Evolutionary conservation across 2,797 vertebrate genomes (phyloP).

Genomic region (Chromobotia macracanthus): DNA sequence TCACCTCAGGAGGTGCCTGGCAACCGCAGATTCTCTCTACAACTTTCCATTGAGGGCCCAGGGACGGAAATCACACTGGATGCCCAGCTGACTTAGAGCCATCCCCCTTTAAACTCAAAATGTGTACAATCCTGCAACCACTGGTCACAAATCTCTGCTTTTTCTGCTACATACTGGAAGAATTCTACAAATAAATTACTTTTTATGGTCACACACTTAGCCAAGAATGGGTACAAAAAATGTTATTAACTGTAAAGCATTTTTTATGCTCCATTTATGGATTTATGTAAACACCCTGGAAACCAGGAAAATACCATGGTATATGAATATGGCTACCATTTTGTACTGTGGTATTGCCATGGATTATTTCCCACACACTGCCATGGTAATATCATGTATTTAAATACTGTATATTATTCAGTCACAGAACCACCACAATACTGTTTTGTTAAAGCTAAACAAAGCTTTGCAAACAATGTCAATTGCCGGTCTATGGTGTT

Average conservation of each 20-base stretch:
- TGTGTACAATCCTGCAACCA: slow-evolving; percentile 71
- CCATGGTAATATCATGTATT: background rate
- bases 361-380: background rate
- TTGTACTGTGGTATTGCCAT: background rate
- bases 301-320: background rate
- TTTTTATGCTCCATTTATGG: background rate
- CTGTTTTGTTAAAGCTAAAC: background rate
- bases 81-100: slow-evolving; percentile 72
- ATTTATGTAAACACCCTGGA: background rate
- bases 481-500: slow-evolving; percentile 35
- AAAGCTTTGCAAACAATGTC: slow-evolving; percentile 14
- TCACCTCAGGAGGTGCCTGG: slow-evolving; percentile 84
- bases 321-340: background rate
- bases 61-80: slow-evolving; percentile 73
- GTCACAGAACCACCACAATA: background rate
- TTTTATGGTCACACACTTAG: background rate
- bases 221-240: background rate
- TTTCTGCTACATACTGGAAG: slow-evolving; percentile 58
- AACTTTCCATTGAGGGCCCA: slow-evolving; percentile 75
- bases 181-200: background rate
- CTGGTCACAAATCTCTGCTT: slow-evolving; percentile 75
- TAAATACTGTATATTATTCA: too few relatives aligned
- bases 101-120: slow-evolving; percentile 76
- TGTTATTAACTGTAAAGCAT: background rate
- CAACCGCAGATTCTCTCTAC: slow-evolving; percentile 75